Evolutionary conservation across 2,797 vertebrate genomes (phyloP), one percentile per base, ranked within the genome.

Genomic region (Australoheros facetus): DNA sequence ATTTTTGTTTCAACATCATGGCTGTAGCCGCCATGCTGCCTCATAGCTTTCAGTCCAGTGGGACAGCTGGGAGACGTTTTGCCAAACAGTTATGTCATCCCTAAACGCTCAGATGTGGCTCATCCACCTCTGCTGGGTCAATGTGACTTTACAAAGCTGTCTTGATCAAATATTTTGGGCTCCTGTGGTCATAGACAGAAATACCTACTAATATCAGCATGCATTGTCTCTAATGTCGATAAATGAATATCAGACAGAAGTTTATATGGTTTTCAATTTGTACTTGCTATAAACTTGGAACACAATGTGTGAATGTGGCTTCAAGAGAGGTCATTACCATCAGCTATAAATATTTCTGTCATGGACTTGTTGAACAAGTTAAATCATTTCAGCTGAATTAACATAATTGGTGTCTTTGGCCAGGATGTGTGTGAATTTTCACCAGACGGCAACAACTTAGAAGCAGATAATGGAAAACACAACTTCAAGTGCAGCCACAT

Each of bases 1-100:
- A 66, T 48, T 66, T 48, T 48, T 48, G 39, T 23, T 48, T 19
- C 62, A 48, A 7, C 23, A 28, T 66, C 16, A 28, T 48, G 42
- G 62, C 10, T 12, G 23, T 48, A 66, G 23, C 23, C 8, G 45
- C 0, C 21, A 19, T 0, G 0, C 21, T 53, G 32, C 21, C 32
- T 26, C 62, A 28, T 45, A 23, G 17, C 30, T 56, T 58, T 57
- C 56, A n/a, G 42, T 4, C 23, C 39, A 37, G 64, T 17, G 8
- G 62, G n/a, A 82, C 82, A 80, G 78, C 75, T 83, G 79, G 58
- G 80, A 72, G 5, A 66, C 23, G 19, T 4, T 75, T 71, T 30
- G 45, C 56, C 59, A 73, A 64, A 59, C 58, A 45, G 39, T 80
- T 64, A 60, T 45, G 45, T 79, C 77, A 80, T 84, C 72, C 16